Evolutionary conservation across 2,888 invertebrate genomes (phyloP).

Genomic region (Brachypalpus laphriformis): DNA sequence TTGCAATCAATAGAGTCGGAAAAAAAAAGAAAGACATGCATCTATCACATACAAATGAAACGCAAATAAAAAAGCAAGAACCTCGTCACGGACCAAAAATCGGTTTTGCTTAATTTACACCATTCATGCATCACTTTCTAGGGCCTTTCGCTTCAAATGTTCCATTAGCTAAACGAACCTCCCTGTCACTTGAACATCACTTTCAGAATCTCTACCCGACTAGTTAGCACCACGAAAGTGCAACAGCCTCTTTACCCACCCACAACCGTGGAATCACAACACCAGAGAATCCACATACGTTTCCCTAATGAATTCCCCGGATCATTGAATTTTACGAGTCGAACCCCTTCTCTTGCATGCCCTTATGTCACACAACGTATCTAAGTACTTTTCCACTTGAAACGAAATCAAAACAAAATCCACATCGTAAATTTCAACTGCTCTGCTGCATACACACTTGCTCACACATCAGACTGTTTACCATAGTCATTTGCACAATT

Average conservation of each 20-base stretch:
- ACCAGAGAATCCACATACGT: constrained; percentile 18
- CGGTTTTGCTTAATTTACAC: constrained; percentile 40
- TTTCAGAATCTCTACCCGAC: constrained; percentile 57
- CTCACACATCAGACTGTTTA: constrained; percentile 35
- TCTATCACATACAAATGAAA: no score
- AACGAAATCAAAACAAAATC: constrained; percentile 70
- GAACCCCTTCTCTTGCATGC: background rate
- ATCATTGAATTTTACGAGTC: constrained; percentile 71
- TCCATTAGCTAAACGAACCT: constrained; percentile 62
- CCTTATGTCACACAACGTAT: background rate
- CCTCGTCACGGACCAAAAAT: no score
- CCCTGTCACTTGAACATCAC: constrained; percentile 66
- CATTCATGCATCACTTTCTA: constrained; percentile 30
- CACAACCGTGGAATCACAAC: constrained; percentile 21
- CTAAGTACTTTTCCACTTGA: constrained; percentile 59
- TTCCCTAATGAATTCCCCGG: constrained; percentile 68
- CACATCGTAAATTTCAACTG: constrained; percentile 67
- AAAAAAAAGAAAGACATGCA: no score
- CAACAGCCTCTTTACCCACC: constrained; percentile 38
- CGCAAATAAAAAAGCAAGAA: no score
- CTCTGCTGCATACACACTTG: constrained; percentile 13
- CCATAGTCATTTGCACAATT: constrained; percentile 68
- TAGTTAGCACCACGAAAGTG: constrained; percentile 42
- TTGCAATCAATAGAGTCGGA: no score
- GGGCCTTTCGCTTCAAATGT: constrained; percentile 18